Conservation (phyloP, 2,113 vertebrate species). For the Stegastes partitus region DNA sequence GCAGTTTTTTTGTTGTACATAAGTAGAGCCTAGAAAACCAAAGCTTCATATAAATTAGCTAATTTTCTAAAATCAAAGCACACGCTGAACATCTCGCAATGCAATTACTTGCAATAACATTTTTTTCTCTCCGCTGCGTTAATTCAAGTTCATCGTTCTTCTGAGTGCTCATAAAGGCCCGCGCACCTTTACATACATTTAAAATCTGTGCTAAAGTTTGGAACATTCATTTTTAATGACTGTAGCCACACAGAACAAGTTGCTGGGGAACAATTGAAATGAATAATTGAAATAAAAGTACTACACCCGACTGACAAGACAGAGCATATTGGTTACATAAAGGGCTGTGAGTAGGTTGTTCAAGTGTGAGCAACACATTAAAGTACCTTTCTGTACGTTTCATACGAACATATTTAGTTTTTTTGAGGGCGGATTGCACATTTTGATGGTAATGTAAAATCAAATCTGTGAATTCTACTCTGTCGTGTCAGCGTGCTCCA, state of each 20-base stretch:
- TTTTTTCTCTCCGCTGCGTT: constrained; percentile 12
- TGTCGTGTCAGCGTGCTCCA: constrained; percentile 23
- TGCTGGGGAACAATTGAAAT: constrained; percentile 56
- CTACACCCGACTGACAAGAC: constrained; percentile 53
- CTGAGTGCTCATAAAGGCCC: constrained; percentile 4
- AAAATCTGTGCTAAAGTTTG: constrained; percentile 34
- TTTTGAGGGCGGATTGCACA: constrained; percentile 18
- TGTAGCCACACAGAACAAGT: constrained; percentile 24
- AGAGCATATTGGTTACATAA: constrained; percentile 65
- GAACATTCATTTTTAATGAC: constrained; percentile 46
- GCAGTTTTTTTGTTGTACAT: constrained; percentile 24
- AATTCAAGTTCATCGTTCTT: background rate
- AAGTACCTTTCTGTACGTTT: constrained; percentile 51
- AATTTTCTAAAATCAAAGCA: constrained; percentile 19
- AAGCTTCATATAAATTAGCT: constrained; percentile 1
- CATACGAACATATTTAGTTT: background rate
- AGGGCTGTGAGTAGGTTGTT: constrained; percentile 49
- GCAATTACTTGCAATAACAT: background rate
- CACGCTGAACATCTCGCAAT: background rate
- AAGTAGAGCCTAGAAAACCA: background rate
- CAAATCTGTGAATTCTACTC: constrained; percentile 28
- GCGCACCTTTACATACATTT: constrained; percentile 9
- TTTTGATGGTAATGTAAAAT: constrained; percentile 47
- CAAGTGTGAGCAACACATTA: constrained; percentile 38
- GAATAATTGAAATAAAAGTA: constrained; percentile 70